phyloP scores from a whole-genome alignment of 2,797 vertebrate species.

The Dromococcyx pavoninus region DNA sequence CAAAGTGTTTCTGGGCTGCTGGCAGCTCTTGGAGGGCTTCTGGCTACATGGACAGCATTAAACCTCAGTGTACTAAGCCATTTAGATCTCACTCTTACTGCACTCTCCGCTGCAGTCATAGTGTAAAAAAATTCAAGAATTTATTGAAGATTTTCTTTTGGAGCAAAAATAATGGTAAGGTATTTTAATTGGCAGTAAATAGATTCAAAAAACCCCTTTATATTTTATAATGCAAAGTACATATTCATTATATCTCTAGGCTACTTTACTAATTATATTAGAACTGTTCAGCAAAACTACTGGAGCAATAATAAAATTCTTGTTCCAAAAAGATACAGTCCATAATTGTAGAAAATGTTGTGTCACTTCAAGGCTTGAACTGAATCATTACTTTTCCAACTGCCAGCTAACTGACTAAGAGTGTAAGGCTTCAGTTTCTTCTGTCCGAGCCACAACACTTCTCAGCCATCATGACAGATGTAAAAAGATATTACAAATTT shows the following conservation, averaged over 20 bases:
- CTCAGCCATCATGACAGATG: not conserved
- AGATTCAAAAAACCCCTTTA: not conserved
- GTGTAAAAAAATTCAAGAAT: not conserved
- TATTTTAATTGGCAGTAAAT: not conserved
- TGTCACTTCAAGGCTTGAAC: not conserved
- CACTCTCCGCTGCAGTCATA: not conserved
- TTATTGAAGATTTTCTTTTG: not conserved
- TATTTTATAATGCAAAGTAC: not conserved
- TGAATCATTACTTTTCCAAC: not conserved
- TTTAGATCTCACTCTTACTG: not conserved
- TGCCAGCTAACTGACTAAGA: slow-evolving; percentile 20
- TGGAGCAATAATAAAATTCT: not conserved
- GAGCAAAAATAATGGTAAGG: not conserved
- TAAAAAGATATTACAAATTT: not conserved
- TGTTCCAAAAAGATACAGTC: not conserved
- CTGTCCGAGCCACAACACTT: not conserved
- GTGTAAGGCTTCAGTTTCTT: not conserved
- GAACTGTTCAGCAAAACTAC: not conserved
- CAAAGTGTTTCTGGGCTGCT: slow-evolving; percentile 5
- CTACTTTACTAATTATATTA: not conserved
- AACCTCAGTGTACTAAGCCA: not conserved
- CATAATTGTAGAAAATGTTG: not conserved
- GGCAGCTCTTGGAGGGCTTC: not conserved
- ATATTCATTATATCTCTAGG: not conserved
- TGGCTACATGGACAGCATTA: not conserved